Evolutionary conservation across 2,888 invertebrate genomes (phyloP).

Genomic region (Troides aeacus): DNA sequence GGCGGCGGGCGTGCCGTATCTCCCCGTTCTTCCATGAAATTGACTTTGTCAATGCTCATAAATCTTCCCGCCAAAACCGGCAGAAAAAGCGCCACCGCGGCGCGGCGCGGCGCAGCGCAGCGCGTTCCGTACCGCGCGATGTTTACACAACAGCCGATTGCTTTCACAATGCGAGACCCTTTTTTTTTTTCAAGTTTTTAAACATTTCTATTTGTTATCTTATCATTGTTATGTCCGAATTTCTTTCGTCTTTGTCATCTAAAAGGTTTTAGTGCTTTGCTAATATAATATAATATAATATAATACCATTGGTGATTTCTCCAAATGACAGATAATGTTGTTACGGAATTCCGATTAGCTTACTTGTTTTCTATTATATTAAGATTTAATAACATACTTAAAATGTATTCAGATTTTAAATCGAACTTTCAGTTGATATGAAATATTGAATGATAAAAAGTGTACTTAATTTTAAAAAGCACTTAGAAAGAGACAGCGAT

Average conservation of each 20-base stretch:
- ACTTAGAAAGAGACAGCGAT: slow-evolving; percentile 15
- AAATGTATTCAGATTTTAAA: neutral
- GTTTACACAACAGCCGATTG: slow-evolving; percentile 71
- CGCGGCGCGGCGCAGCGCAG: slow-evolving; percentile 54
- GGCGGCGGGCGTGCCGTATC: slow-evolving; percentile 60
- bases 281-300: too few relatives aligned
- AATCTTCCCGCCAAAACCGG: slow-evolving; percentile 63
- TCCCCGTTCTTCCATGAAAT: slow-evolving; percentile 65
- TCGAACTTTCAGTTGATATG: neutral
- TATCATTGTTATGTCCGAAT: slow-evolving; percentile 37
- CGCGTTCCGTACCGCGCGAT: slow-evolving; percentile 62
- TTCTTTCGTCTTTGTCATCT: slow-evolving; percentile 13
- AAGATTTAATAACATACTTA: too few relatives aligned
- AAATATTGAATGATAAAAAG: neutral
- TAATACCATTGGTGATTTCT: too few relatives aligned
- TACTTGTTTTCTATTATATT: too few relatives aligned
- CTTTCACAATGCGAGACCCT: slow-evolving; percentile 42
- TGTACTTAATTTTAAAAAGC: slow-evolving; percentile 12
- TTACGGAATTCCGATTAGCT: too few relatives aligned
- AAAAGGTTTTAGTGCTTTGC: slow-evolving; percentile 8
- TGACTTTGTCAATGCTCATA: slow-evolving; percentile 77
- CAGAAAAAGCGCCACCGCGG: slow-evolving; percentile 56
- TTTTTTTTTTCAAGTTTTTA: slow-evolving; percentile 50
- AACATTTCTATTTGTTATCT: slow-evolving; percentile 44
- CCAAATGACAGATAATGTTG: too few relatives aligned